A percentile compares a stretch with the other conserved stretches of the same genome.
Evolutionary conservation across 2,888 invertebrate genomes (phyloP).

Genomic region (Apoda limacodes): DNA sequence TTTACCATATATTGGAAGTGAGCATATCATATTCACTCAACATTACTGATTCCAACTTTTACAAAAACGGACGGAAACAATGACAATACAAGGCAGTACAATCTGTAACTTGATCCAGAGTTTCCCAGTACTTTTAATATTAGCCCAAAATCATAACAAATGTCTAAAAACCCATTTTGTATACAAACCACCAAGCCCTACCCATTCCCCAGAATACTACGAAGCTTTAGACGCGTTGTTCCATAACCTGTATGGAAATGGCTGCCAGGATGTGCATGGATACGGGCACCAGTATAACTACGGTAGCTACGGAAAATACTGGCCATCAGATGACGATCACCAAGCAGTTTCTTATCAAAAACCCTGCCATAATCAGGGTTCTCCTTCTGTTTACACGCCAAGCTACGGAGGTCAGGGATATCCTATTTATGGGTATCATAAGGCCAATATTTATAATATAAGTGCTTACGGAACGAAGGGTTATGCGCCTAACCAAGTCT

Average conservation of each 20-base stretch:
- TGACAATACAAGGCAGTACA: constrained; percentile 45
- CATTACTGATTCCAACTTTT: too few species aligned
- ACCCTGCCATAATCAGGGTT: too few species aligned
- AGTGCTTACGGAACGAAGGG: too few species aligned
- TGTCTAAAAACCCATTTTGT: constrained; percentile 49
- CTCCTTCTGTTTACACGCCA: constrained; percentile 4
- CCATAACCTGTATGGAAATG: constrained; percentile 34
- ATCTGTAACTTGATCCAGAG: constrained; percentile 49
- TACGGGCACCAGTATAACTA: too few species aligned
- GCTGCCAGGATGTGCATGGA: constrained; percentile 17
- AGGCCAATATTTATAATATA: too few species aligned
- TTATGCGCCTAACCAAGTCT: constrained; percentile 43
- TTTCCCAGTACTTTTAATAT: constrained; percentile 49
- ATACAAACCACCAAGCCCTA: constrained; percentile 50
- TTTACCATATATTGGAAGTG: too few species aligned
- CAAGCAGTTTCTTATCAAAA: too few species aligned
- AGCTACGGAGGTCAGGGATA: too few species aligned
- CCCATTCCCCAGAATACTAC: constrained; percentile 53
- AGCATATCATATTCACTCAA: too few species aligned
- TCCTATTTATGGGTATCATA: constrained; percentile 13
- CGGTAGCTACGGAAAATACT: too few species aligned
- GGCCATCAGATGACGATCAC: too few species aligned
- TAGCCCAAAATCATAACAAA: constrained; percentile 47
- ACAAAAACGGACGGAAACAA: too few species aligned
- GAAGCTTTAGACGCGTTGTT: constrained; percentile 49